Base-by-base conservation (phyloP, 1,140 invertebrate genomes). In the Aradophagus sp. region DNA sequence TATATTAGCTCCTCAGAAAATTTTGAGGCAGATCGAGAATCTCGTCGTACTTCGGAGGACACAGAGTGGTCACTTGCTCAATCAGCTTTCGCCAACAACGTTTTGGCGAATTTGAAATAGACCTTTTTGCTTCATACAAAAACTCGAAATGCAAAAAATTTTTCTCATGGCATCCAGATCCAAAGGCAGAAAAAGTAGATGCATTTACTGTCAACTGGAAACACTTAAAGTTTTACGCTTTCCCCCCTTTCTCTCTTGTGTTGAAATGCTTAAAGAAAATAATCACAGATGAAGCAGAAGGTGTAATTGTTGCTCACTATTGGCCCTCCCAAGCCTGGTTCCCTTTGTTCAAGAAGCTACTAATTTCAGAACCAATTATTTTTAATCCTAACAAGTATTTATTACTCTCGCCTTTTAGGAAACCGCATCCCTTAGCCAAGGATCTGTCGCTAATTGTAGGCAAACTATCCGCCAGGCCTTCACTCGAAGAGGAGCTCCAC, bases 81-180 rank as follows among this genome's bases (percentile, higher is more conserved):
- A n/a, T n/a, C n/a, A n/a, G n/a, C n/a, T n/a, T n/a, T n/a, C n/a
- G n/a, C n/a, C n/a, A n/a, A n/a, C n/a, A n/a, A n/a, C n/a, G n/a
- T n/a, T n/a, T n/a, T n/a, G n/a, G n/a, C n/a, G n/a, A n/a, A n/a
- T n/a, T n/a, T n/a, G n/a, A n/a, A n/a, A n/a, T n/a, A 2, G 1
- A n/a, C n/a, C n/a, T 1, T 1, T 1, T 19, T 19, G 2, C 17
- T 38, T 38, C 20, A 3, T 5, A 19, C 3, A 31, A 10, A 17
- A 78, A 78, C 39, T 29, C 36, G 12, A 78, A 77, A 63, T 77
- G 77, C 41, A 3, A 27, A 3, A 45, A 7, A 15, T 78, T 67
- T 45, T 19, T 77, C 6, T 76, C 77, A 2, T 78, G 73, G 77
- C 44, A 48, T 14, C 42, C 32, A 35, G 73, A 75, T 19, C 70